A percentile compares a stretch with the other conserved stretches of the same genome.
Conservation (phyloP, 2,797 vertebrate genomes). For the Manis pentadactyla region DNA sequence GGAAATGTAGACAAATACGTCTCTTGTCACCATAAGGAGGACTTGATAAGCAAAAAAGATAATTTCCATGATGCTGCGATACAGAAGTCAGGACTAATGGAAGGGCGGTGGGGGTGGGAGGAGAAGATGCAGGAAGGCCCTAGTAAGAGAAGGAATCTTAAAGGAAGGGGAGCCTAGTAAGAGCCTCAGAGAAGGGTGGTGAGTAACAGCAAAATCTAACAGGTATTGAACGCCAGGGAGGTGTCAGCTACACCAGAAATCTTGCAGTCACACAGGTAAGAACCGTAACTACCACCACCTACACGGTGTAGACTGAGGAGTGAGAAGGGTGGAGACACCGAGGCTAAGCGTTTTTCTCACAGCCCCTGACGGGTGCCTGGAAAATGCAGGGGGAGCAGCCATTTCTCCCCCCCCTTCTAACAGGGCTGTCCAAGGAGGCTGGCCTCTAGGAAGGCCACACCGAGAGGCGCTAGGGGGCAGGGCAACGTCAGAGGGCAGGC, state of each 20-base stretch:
- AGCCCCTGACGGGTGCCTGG: background rate
- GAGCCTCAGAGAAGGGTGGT: background rate
- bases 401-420: background rate
- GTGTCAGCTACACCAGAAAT: background rate
- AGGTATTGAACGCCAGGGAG: background rate
- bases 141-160: background rate
- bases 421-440: background rate
- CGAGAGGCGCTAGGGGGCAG: background rate
- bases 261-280: background rate
- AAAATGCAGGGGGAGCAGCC: background rate
- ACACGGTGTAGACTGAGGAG: background rate
- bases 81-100: background rate
- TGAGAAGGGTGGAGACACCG: no score
- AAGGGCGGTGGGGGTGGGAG: background rate
- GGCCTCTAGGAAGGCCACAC: background rate
- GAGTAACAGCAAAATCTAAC: no score
- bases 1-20: background rate
- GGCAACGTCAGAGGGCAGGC: background rate
- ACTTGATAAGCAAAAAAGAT: background rate
- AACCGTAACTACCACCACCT: no score
- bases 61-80: background rate
- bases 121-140: background rate
- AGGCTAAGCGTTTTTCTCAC: background rate
- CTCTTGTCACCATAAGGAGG: background rate
- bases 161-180: background rate